phyloP scores from a whole-genome alignment of 2,888 invertebrate genomes.

The Aphidoletes aphidimyza region DNA sequence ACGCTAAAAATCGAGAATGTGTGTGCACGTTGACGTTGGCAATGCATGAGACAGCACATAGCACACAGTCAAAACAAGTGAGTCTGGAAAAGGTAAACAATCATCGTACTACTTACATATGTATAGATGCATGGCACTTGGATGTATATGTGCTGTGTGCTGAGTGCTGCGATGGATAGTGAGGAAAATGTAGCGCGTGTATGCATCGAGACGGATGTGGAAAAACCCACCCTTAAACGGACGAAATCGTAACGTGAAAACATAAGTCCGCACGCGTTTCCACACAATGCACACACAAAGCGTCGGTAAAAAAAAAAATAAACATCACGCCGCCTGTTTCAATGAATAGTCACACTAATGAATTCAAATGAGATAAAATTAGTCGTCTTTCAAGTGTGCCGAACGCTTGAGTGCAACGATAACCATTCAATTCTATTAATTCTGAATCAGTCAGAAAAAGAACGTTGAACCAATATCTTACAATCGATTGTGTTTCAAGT shows the following conservation, averaged over 20 bases:
- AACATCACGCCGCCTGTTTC: background rate
- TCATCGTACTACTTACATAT: background rate
- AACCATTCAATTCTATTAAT: too few relatives aligned
- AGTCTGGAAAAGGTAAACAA: constrained; percentile 26
- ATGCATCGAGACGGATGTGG: background rate
- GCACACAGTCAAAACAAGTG: background rate
- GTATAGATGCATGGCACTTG: background rate
- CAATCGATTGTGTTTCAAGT: background rate
- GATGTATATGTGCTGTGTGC: background rate
- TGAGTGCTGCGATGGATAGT: too few relatives aligned
- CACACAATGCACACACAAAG: background rate
- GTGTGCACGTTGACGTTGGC: background rate
- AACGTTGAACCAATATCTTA: background rate
- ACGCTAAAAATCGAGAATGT: background rate
- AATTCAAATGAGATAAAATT: constrained; percentile 51
- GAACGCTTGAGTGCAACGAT: background rate
- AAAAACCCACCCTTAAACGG: constrained; percentile 3
- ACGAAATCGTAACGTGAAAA: constrained; percentile 13
- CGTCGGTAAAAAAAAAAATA: background rate
- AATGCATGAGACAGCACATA: background rate
- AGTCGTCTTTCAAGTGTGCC: background rate
- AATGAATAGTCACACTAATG: background rate
- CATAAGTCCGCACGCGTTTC: constrained; percentile 20
- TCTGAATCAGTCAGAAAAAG: too few relatives aligned
- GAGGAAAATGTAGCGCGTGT: background rate